A percentile compares a stretch with the other conserved stretches of the same genome.
phyloP scores from a whole-genome alignment of 2,888 invertebrate species.

The Eilema griseolum region DNA sequence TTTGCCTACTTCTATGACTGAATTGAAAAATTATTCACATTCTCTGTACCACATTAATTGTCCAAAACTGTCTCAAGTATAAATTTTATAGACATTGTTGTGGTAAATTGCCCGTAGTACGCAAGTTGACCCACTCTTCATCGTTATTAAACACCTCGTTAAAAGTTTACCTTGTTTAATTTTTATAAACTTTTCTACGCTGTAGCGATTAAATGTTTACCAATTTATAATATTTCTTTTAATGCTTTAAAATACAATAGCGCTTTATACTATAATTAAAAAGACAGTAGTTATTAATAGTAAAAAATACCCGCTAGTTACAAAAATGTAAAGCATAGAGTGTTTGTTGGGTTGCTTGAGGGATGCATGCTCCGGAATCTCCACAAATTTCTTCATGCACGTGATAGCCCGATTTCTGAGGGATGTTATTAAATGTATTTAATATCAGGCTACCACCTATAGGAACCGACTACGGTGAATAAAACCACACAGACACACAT shows the following conservation, averaged over 20 bases:
- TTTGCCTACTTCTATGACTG: too few relatives aligned
- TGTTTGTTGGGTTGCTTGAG: too few relatives aligned
- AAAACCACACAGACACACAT: neutral
- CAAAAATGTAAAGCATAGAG: too few relatives aligned
- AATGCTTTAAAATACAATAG: neutral
- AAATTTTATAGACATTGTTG: neutral
- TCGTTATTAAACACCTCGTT: slow-evolving; percentile 15
- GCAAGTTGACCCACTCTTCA: neutral
- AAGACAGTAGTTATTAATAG: neutral
- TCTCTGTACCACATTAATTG: too few relatives aligned
- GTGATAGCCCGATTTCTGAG: neutral
- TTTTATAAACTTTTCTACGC: slow-evolving; percentile 9
- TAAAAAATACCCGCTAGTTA: neutral
- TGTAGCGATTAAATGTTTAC: slow-evolving; percentile 1
- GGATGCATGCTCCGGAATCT: too few relatives aligned
- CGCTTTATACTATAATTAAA: neutral
- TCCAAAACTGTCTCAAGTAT: too few relatives aligned
- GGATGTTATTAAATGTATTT: neutral
- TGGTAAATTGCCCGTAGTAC: neutral
- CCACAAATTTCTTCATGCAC: neutral
- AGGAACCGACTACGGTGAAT: neutral
- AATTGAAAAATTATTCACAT: too few relatives aligned
- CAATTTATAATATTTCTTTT: neutral
- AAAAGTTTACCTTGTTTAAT: slow-evolving; percentile 18
- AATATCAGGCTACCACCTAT: neutral